These are phyloP conservation scores for Branchipolynoe longqiensis DNA, from an alignment of 2,888 invertebrate species.

Conservation along the genomic window DNA sequence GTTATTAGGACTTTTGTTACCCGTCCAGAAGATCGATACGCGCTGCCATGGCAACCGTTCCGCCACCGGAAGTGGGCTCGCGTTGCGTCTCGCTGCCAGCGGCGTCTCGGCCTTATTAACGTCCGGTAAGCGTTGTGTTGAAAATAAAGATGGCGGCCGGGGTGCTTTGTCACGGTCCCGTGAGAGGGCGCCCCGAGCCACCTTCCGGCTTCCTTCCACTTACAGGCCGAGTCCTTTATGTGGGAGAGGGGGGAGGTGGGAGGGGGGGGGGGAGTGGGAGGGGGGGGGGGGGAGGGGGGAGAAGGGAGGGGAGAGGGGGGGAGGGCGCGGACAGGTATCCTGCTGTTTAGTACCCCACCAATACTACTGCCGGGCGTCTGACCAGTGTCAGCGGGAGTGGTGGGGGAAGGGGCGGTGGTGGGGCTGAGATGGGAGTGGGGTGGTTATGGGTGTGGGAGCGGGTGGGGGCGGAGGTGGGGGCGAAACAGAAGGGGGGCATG, in stretches of 20 bases:
- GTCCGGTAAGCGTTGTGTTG: slow-evolving; percentile 45
- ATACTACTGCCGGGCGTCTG: background rate
- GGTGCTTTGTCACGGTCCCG: slow-evolving; percentile 17
- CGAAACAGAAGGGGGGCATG: too few species aligned
- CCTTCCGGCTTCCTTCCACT: slow-evolving; percentile 56
- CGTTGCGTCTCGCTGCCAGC: background rate
- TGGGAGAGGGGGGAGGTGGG: slow-evolving; percentile 24
- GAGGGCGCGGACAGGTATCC: background rate
- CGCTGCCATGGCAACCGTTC: slow-evolving; percentile 45
- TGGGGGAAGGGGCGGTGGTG: too few species aligned
- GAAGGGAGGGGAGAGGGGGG: background rate
- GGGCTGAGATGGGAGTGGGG: too few species aligned
- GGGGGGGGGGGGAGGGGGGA: background rate
- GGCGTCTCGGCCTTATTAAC: slow-evolving; percentile 39
- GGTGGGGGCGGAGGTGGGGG: too few species aligned
- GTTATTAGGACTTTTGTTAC: slow-evolving; percentile 56
- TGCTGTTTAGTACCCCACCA: background rate
- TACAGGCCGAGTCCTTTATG: slow-evolving; percentile 50
- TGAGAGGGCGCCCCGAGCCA: slow-evolving; percentile 14
- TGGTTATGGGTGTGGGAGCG: too few species aligned
- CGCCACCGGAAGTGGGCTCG: background rate
- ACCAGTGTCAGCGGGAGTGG: too few species aligned
- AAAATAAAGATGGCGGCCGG: slow-evolving; percentile 53
- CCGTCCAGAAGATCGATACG: slow-evolving; percentile 19
- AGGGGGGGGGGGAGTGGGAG: background rate